Base-by-base conservation (phyloP, 2,888 invertebrate species). In the Apamea anceps region DNA sequence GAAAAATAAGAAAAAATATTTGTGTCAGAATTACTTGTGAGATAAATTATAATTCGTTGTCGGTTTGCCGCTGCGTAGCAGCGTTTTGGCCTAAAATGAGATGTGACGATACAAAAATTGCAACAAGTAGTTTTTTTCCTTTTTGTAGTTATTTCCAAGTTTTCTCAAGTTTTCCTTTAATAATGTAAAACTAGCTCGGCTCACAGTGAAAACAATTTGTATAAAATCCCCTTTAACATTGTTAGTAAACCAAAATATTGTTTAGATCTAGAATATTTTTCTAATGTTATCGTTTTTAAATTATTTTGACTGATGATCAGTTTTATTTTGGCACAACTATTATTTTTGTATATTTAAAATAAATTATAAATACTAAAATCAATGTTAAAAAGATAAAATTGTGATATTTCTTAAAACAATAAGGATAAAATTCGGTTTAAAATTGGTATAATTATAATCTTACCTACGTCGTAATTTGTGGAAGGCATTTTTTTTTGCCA, bases 191-290 rank as follows among this genome's bases (percentile, higher is more conserved):
- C 72, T 60, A 67, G 68, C 28, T 81, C 74, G 68, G 81, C 70
- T 79, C 62, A 82, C 62, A 77, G 72, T 68, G 32, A 78, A 72
- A 51, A 71, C 0, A 15, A 57, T 72, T 88, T 84, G 73, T 88
- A 80, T 80, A 80, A 84, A 82, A 82, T 73, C 81, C 77, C 75
- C 78, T 79, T 78, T 78, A 88, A 87, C 73, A 86, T 83, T 86
- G 82, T 90, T 88, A 88, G 85, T 86, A 81, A 87, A 88, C 88
- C 86, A 88, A 89, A 84, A 79, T 84, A 83, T 85, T 87, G 88
- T 84, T 88, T 92, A 92, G 90, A 88, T 85, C 77, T 92, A 93
- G 91, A 88, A 92, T 94, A 94, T 94, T 94, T 94, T 94, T 94
- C 91, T 93, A 94, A 91, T 89, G 92, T 88, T 91, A 91, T 80